A percentile compares a stretch with the other conserved stretches of the same genome.
phyloP scores from a whole-genome alignment of 2,113 vertebrate species.

The Cottus gobio region DNA sequence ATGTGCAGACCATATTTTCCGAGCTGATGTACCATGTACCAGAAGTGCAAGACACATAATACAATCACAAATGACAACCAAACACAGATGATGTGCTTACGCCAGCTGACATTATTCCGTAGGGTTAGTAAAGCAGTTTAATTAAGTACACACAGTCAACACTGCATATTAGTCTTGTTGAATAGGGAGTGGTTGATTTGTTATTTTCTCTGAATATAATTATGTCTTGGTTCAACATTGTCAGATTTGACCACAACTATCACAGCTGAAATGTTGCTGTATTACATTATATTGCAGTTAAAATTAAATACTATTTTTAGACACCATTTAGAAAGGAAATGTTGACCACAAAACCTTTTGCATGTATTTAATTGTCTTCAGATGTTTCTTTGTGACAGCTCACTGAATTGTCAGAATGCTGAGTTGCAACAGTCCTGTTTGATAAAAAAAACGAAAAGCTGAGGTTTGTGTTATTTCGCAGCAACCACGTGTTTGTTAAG shows the following conservation, averaged over 20 bases:
- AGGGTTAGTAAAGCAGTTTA: background rate
- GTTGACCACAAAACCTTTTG: background rate
- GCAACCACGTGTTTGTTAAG: constrained; percentile 26
- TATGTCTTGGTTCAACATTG: background rate
- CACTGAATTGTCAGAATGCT: background rate
- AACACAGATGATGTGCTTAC: background rate
- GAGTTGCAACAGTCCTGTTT: constrained; percentile 13
- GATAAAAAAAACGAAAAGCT: constrained; percentile 20
- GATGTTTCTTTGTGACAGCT: too few species aligned
- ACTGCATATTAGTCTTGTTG: background rate
- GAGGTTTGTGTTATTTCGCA: constrained; percentile 12
- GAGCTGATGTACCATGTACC: background rate
- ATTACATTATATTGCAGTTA: background rate
- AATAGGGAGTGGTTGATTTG: background rate
- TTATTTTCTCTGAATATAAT: background rate
- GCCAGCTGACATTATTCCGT: background rate
- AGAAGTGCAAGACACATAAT: background rate
- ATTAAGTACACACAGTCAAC: background rate
- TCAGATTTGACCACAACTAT: background rate
- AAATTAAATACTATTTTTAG: background rate
- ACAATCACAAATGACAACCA: background rate
- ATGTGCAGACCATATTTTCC: background rate
- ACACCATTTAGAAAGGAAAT: background rate
- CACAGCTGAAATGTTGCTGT: too few species aligned
- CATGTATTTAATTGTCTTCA: background rate